Conservation (phyloP, 2,113 vertebrate genomes). For the Fukomys damarensis region DNA sequence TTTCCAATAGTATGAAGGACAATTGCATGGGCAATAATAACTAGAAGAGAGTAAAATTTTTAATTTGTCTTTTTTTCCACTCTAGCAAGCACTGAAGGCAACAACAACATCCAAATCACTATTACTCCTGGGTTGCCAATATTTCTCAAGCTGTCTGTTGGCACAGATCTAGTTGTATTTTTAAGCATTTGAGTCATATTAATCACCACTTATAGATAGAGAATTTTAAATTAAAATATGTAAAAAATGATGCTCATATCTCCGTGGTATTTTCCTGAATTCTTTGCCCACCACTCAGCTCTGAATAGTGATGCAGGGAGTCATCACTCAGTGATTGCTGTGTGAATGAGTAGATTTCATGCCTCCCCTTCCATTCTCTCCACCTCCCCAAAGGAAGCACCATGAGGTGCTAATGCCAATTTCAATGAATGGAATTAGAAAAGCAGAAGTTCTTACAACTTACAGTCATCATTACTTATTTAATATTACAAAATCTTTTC, state of each 20-base stretch:
- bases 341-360: background rate
- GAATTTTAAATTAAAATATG: conserved; percentile 27
- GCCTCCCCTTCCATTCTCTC: background rate
- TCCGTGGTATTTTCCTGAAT: background rate
- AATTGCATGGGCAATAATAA: background rate
- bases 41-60: background rate
- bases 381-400: background rate
- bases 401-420: background rate
- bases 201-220: background rate
- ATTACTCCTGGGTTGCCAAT: background rate
- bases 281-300: background rate
- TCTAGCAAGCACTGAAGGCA: background rate
- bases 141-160: conserved; percentile 43
- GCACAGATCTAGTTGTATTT: background rate
- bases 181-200: conserved; percentile 33
- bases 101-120: background rate
- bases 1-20: background rate
- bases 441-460: conserved; percentile 4
- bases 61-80: background rate
- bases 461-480: background rate
- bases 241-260: background rate
- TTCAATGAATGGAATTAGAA: conserved; percentile 7
- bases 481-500: background rate
- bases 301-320: background rate
- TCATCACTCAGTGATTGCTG: background rate